Percentiles rank a stretch among this genome's conserved stretches.
Evolutionary conservation across 2,113 vertebrate species (phyloP).

Genomic region (Propithecus coquereli): DNA sequence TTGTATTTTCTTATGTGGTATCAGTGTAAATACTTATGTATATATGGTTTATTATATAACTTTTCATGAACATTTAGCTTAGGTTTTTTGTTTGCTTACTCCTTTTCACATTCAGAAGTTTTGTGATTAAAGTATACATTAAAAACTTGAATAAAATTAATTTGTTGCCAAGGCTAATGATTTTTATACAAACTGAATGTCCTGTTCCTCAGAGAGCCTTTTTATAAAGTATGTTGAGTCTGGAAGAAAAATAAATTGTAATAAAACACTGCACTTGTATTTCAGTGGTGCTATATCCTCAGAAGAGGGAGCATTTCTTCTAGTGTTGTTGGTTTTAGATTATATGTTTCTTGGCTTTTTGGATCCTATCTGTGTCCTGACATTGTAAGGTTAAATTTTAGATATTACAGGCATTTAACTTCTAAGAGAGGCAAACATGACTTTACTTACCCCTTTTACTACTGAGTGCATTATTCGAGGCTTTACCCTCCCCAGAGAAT

Average conservation of each 20-base stretch:
- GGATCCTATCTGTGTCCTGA: background rate
- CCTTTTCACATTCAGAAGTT: background rate
- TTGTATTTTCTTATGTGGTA: background rate
- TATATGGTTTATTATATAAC: background rate
- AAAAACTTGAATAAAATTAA: background rate
- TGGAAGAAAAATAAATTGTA: background rate
- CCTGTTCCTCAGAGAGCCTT: background rate
- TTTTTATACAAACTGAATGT: background rate
- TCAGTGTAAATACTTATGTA: background rate
- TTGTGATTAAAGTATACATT: background rate
- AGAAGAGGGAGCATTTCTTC: background rate
- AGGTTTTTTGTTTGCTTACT: background rate
- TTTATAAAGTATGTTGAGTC: background rate
- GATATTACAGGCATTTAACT: background rate
- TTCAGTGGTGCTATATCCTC: background rate
- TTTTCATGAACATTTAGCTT: background rate
- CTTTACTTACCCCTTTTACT: background rate
- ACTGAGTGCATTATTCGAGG: background rate
- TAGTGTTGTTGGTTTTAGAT: background rate
- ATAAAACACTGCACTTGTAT: background rate
- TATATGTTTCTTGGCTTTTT: background rate
- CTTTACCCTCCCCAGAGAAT: background rate
- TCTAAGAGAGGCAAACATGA: background rate
- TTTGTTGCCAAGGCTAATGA: background rate
- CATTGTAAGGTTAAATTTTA: background rate